Percentiles rank a stretch among this genome's conserved stretches.
Evolutionary conservation across 2,113 vertebrate genomes (phyloP).

Genomic region (Gymnogyps californianus): DNA sequence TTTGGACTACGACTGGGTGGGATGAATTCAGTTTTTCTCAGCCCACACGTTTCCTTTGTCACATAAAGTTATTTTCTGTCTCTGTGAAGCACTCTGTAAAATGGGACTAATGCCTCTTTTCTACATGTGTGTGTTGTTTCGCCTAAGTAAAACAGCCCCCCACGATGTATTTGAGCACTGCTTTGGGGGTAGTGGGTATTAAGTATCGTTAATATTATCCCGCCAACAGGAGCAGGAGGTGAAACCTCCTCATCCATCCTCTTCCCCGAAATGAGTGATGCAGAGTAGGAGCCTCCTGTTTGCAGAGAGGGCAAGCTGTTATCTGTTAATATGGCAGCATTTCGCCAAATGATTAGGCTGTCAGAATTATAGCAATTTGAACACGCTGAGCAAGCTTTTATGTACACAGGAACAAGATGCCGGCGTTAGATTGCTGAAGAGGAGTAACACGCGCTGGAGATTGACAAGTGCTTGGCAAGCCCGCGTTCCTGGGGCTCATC

Average conservation of each 20-base stretch:
- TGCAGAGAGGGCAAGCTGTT: slow-evolving; percentile 28
- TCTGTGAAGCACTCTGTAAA: background rate
- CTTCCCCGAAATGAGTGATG: background rate
- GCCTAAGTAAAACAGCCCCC: background rate
- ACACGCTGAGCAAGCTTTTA: background rate
- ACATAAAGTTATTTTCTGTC: background rate
- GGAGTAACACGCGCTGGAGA: background rate
- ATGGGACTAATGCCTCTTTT: background rate
- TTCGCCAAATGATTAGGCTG: slow-evolving; percentile 34
- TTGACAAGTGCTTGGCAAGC: slow-evolving; percentile 10
- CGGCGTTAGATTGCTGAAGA: background rate
- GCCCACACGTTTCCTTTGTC: background rate
- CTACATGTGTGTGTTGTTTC: background rate
- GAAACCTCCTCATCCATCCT: background rate
- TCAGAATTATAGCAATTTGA: slow-evolving; percentile 26
- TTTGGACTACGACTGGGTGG: background rate
- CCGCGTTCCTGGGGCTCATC: background rate
- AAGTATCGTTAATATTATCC: background rate
- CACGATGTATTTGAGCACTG: background rate
- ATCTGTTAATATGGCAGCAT: slow-evolving; percentile 1
- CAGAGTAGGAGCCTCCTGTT: background rate
- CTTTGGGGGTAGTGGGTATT: background rate
- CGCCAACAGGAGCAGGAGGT: background rate
- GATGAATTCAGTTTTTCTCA: background rate
- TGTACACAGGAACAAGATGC: slow-evolving; percentile 18